Percentiles rank a stretch among this genome's conserved stretches.
Evolutionary conservation across 2,888 invertebrate species (phyloP).

Genomic region (Bibio marci): DNA sequence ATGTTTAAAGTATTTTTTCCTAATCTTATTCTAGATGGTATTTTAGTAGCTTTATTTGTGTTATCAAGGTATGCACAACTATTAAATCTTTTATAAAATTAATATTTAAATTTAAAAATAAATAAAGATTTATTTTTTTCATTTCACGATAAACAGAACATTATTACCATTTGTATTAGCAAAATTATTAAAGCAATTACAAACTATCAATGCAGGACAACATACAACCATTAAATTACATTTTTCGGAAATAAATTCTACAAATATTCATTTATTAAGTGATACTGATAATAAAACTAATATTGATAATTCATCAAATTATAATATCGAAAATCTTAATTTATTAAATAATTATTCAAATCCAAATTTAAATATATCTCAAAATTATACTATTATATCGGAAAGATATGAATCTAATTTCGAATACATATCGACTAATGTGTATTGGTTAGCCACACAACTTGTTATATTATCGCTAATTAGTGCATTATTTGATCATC

Average conservation of each 20-base stretch:
- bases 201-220: too few relatives aligned
- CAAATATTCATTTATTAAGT: too few relatives aligned
- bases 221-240: too few relatives aligned
- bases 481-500: slow-evolving; percentile 26
- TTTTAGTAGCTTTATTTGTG: slow-evolving; percentile 34
- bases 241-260: too few relatives aligned
- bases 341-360: too few relatives aligned
- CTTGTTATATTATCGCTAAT: slow-evolving; percentile 22
- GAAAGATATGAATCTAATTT: too few relatives aligned
- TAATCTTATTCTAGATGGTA: slow-evolving; percentile 45
- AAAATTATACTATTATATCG: too few relatives aligned
- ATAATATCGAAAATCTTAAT: background rate
- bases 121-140: background rate
- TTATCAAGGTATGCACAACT: slow-evolving; percentile 21
- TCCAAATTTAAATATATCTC: too few relatives aligned
- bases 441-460: slow-evolving; percentile 21
- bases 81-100: slow-evolving; percentile 1
- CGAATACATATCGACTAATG: too few relatives aligned
- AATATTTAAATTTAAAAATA: background rate
- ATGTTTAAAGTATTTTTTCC: slow-evolving; percentile 50
- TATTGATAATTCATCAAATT: background rate
- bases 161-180: slow-evolving; percentile 26
- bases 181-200: slow-evolving; percentile 25
- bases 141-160: slow-evolving; percentile 16
- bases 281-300: too few relatives aligned